Evolutionary conservation across 2,113 vertebrate genomes (phyloP).

Genomic region (Probosciger aterrimus): DNA sequence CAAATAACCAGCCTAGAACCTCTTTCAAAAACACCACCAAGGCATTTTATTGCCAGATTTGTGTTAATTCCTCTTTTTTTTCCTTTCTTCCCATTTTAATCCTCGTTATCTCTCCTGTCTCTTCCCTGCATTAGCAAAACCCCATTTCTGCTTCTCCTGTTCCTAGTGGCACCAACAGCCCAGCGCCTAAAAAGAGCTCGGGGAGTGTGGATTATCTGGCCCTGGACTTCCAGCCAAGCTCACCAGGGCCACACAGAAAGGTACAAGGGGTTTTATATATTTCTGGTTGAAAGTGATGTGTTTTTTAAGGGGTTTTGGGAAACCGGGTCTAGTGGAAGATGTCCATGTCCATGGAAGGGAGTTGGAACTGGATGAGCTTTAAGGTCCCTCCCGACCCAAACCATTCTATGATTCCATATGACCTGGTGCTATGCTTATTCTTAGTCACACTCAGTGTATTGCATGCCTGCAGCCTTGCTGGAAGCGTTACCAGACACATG

Average conservation of each 20-base stretch:
- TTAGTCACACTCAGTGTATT: neutral
- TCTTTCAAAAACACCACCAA: neutral
- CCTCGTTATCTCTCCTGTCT: neutral
- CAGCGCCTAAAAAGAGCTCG: conserved; percentile 88
- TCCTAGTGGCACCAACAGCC: conserved; percentile 93
- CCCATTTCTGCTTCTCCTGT: conserved; percentile 94
- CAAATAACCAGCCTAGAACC: neutral
- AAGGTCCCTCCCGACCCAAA: neutral
- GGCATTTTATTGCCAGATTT: neutral
- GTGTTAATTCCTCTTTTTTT: neutral
- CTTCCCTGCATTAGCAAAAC: conserved; percentile 84
- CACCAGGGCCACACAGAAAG: conserved; percentile 94
- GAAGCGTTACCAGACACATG: neutral
- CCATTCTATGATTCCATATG: neutral
- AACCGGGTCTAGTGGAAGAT: neutral
- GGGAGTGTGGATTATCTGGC: conserved; percentile 95
- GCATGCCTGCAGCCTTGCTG: neutral
- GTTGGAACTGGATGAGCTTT: neutral
- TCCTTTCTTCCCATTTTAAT: conserved; percentile 11
- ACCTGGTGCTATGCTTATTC: neutral
- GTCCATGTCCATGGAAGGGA: neutral
- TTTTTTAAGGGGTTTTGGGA: neutral
- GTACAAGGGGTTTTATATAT: conserved; percentile 54
- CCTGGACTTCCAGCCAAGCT: conserved; percentile 93
- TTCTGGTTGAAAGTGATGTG: neutral